Conservation (phyloP, 2,797 vertebrate species). For the Falco cherrug region DNA sequence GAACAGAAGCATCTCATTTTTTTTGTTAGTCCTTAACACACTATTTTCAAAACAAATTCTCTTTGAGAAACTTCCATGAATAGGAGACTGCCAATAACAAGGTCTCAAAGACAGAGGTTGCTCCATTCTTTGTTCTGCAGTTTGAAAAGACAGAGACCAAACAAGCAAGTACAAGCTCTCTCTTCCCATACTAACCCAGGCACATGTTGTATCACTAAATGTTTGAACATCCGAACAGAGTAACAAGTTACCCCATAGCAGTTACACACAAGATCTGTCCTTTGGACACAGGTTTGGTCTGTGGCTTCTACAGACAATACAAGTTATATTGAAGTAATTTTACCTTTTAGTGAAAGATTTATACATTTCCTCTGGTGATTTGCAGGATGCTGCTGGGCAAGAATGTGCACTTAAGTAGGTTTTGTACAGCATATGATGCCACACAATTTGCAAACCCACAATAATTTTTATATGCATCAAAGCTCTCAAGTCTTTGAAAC, state of each 20-base stretch:
- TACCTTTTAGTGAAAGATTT: neutral
- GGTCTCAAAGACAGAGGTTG: neutral
- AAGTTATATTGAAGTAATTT: neutral
- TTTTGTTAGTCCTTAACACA: neutral
- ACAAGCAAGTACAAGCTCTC: neutral
- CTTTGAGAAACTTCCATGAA: neutral
- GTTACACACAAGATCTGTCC: neutral
- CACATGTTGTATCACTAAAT: neutral
- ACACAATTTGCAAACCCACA: neutral
- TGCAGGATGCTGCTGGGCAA: neutral
- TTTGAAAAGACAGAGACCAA: neutral
- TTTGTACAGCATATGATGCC: neutral
- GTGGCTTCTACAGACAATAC: neutral
- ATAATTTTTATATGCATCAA: neutral
- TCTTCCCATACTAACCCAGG: neutral
- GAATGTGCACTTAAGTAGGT: neutral
- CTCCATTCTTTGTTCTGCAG: neutral
- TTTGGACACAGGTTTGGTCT: neutral
- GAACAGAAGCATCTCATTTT: neutral
- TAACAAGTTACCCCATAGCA: neutral
- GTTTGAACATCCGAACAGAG: neutral
- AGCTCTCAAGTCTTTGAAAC: neutral
- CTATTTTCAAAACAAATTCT: neutral
- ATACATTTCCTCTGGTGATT: neutral
- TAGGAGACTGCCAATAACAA: neutral